Percentiles rank a stretch among this genome's conserved stretches.
Evolutionary conservation across 2,797 vertebrate species (phyloP).

Genomic region (Huso huso): DNA sequence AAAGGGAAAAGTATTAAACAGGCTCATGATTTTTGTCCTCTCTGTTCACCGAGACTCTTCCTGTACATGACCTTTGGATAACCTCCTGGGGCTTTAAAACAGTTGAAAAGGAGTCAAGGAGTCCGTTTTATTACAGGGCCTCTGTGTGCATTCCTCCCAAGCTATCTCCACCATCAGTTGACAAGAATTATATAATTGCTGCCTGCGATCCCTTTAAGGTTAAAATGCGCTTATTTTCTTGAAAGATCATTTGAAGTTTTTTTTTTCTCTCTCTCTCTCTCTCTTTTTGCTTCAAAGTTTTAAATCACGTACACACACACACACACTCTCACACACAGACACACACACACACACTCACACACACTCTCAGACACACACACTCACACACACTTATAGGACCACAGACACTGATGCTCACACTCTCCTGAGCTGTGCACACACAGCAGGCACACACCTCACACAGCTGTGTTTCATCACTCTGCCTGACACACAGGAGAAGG

Average conservation of each 20-base stretch:
- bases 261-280: slow-evolving; percentile 54
- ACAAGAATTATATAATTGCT: slow-evolving; percentile 94
- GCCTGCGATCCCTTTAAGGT: slow-evolving; percentile 78
- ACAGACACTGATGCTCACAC: too few species aligned
- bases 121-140: slow-evolving; percentile 59
- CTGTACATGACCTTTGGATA: slow-evolving; percentile 70
- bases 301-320: too few species aligned
- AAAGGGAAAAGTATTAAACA: slow-evolving; percentile 43
- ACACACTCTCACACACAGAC: too few species aligned
- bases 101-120: slow-evolving; percentile 70
- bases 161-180: slow-evolving; percentile 84
- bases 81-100: slow-evolving; percentile 65
- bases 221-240: slow-evolving; percentile 65
- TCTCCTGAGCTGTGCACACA: too few species aligned
- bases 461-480: too few species aligned
- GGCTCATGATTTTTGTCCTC: slow-evolving; percentile 49
- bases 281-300: slow-evolving; percentile 12
- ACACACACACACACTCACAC: neutral
- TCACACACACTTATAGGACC: too few species aligned
- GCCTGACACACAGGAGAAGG: too few species aligned
- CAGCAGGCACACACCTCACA: too few species aligned
- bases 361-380: neutral
- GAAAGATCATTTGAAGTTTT: slow-evolving; percentile 79
- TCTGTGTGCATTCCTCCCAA: slow-evolving; percentile 65
- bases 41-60: slow-evolving; percentile 60